Evolutionary conservation across 2,888 invertebrate genomes (phyloP).

Genomic region (Sepioteuthis lessoniana): DNA sequence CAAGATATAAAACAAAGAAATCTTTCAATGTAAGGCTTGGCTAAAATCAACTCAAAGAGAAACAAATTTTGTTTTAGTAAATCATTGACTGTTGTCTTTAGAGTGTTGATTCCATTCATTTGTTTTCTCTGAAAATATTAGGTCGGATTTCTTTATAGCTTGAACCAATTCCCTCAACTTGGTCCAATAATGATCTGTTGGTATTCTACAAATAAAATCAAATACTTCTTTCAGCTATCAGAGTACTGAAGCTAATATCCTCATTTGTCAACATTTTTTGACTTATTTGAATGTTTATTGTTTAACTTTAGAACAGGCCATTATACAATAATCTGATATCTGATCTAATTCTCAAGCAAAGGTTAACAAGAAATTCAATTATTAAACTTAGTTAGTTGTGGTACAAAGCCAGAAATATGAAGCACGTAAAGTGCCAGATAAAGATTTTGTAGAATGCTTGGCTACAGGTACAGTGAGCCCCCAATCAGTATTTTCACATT

Average conservation of each 20-base stretch:
- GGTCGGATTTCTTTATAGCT: not conserved
- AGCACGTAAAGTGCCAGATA: too few species aligned
- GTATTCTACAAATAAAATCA: not conserved
- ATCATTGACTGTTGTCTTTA: not conserved
- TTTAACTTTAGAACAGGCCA: not conserved
- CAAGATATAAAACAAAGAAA: not conserved
- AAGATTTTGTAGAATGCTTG: too few species aligned
- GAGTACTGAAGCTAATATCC: not conserved
- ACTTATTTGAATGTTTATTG: not conserved
- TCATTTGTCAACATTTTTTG: not conserved
- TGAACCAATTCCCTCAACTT: not conserved
- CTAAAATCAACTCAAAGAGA: not conserved
- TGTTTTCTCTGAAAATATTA: not conserved
- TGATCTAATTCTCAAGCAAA: not conserved
- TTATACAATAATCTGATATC: not conserved
- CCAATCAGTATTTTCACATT: too few species aligned
- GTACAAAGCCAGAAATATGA: too few species aligned
- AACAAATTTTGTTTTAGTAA: not conserved
- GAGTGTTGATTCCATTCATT: not conserved
- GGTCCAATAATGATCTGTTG: not conserved
- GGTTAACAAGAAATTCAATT: not conserved
- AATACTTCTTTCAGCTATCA: not conserved
- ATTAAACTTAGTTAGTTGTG: too few species aligned
- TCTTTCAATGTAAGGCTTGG: not conserved
- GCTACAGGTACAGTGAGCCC: too few species aligned